Percentiles rank a stretch among this genome's conserved stretches.
These are phyloP conservation scores for Synodontis membranacea DNA, from an alignment of 2,113 vertebrate genomes.

Conservation along the genomic window DNA sequence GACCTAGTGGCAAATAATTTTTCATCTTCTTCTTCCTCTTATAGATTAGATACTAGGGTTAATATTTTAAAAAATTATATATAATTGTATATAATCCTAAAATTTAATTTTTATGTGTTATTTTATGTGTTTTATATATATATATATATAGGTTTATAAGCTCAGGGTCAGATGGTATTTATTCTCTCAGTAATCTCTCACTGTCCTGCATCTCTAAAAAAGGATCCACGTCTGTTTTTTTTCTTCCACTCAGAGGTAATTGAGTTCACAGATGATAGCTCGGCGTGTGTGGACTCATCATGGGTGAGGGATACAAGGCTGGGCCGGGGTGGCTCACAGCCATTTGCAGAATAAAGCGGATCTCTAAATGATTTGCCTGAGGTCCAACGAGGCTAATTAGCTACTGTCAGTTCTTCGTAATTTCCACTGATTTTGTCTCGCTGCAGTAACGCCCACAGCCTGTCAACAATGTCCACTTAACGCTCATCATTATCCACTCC, in stretches of 20 bases:
- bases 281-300: conserved; percentile 22
- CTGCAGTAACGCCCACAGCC: background rate
- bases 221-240: conserved; percentile 17
- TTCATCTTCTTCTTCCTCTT: no score
- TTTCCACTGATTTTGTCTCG: background rate
- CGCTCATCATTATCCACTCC: background rate
- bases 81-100: no score
- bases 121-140: background rate
- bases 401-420: conserved; percentile 30
- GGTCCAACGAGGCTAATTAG: conserved; percentile 44
- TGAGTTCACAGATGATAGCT: conserved; percentile 38
- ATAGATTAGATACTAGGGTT: no score
- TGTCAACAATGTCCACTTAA: conserved; percentile 12
- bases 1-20: background rate
- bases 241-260: conserved; percentile 38
- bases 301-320: conserved; percentile 36
- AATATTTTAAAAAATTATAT: no score
- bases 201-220: conserved; percentile 22
- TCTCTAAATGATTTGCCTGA: conserved; percentile 36
- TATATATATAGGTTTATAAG: background rate
- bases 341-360: conserved; percentile 39
- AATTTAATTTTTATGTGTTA: background rate
- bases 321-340: conserved; percentile 19
- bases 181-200: background rate
- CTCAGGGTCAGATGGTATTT: background rate